Evolutionary conservation across 1,140 invertebrate genomes (phyloP), one percentile per base, ranked within the genome.

Genomic region (Drosophila elegans): DNA sequence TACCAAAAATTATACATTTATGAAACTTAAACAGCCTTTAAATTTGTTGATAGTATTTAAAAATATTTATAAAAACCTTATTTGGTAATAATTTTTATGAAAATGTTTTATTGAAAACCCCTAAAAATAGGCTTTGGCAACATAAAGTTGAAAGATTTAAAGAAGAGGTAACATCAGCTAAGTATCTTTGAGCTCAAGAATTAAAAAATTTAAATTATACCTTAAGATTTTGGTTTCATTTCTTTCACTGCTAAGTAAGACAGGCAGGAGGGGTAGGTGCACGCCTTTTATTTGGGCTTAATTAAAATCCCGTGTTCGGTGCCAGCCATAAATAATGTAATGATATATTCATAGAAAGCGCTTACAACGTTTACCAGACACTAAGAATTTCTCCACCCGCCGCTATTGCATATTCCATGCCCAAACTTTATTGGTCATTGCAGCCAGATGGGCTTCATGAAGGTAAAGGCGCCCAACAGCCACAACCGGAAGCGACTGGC

Each of bases 401-500:
- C 62, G 59, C 32, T 46, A 29, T 59, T 55, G 36, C 38, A 34
- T 39, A 16, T 7, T 25, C 12, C 61, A n/a, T 29, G 44, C 16
- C 10, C 41, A 11, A 60, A 45, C 34, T 38, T 51, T 46, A 9
- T 54, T 42, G 53, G 56, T 67, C 41, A 39, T 61, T 91, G 54
- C 69, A 92, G 91, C 62, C 93, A 93, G 89, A 92, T 95, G 32
- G 95, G 95, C 5, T 92, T 95, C 46, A 92, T 93, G 39, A 94
- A 94, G 60, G 91, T 95, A 41, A 92, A 93, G 60, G 93, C 94
- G 42, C 94, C 94, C 13, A 94, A 94, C 56, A 95, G 94, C 34
- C 95, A 95, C 80, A 94, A 95, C 78, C 93, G 95, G 69, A 96
- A 96, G 91, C 93, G 96, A 7, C 83, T 96, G 32, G 95, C 96